Conservation (phyloP, 2,888 invertebrate genomes). For the Microdon myrmicae region DNA sequence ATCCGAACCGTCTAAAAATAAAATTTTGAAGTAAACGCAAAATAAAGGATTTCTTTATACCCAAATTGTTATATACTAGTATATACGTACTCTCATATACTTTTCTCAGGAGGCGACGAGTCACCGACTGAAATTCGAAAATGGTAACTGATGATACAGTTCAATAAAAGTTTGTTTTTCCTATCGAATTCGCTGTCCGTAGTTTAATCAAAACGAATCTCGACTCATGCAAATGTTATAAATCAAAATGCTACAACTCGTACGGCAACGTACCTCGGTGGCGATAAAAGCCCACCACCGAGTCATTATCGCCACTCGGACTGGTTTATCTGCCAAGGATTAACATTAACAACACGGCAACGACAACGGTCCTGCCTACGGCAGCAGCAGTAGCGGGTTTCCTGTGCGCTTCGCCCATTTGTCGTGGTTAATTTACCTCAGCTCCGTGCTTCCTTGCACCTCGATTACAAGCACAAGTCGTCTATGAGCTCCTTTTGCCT, state of each 20-base stretch:
- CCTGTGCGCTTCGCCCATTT: constrained; percentile 39
- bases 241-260: constrained; percentile 20
- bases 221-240: constrained; percentile 3
- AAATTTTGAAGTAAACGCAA: too few relatives aligned
- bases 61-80: too few relatives aligned
- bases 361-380: background rate
- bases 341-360: constrained; percentile 19
- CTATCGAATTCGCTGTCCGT: too few relatives aligned
- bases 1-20: too few relatives aligned
- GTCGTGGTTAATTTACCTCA: constrained; percentile 40
- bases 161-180: too few relatives aligned
- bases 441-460: constrained; percentile 31
- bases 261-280: constrained; percentile 2
- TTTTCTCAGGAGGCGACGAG: too few relatives aligned
- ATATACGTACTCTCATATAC: too few relatives aligned
- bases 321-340: constrained; percentile 30
- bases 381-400: constrained; percentile 11
- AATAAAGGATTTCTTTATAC: too few relatives aligned
- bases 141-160: too few relatives aligned
- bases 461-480: background rate
- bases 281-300: constrained; percentile 6
- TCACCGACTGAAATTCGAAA: too few relatives aligned
- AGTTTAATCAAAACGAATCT: too few relatives aligned
- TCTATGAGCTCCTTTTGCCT: constrained; percentile 6
- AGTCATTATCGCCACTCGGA: constrained; percentile 22